phyloP scores from a whole-genome alignment of 2,888 invertebrate genomes.

The Apodemia duryi region DNA sequence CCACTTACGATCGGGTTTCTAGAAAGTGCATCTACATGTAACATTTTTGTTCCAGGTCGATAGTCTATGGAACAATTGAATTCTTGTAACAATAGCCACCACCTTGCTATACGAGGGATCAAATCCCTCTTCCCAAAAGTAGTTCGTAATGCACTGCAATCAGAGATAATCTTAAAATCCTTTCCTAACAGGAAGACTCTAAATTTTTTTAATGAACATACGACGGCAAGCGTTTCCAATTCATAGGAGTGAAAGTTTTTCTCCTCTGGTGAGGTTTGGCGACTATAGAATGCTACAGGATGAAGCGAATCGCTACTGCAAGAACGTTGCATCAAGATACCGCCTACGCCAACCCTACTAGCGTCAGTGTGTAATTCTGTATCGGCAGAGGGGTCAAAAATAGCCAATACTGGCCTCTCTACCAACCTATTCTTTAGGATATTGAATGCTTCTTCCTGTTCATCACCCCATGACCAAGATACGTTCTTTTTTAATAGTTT shows the following conservation, averaged over 20 bases:
- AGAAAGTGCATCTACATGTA: not conserved
- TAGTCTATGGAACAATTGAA: not conserved
- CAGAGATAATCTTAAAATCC: constrained; percentile 28
- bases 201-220: constrained; percentile 29
- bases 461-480: too few relatives aligned
- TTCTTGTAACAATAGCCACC: not conserved
- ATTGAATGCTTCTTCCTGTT: too few relatives aligned
- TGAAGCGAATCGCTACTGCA: not conserved
- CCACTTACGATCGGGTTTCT: not conserved
- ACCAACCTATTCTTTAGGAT: too few relatives aligned
- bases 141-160: constrained; percentile 30
- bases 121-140: constrained; percentile 22
- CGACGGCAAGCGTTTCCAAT: constrained; percentile 29
- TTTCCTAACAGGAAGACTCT: constrained; percentile 29
- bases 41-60: not conserved
- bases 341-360: too few relatives aligned
- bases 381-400: too few relatives aligned
- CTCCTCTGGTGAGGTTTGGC: constrained; percentile 28
- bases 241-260: constrained; percentile 30
- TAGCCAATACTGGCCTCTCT: too few relatives aligned
- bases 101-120: too few relatives aligned
- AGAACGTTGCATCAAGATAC: too few relatives aligned
- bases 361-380: too few relatives aligned
- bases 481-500: not conserved
- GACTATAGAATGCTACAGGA: constrained; percentile 21